Evolutionary conservation across 1,140 invertebrate species (phyloP).

Genomic region (Lepidotrigona ventralis): DNA sequence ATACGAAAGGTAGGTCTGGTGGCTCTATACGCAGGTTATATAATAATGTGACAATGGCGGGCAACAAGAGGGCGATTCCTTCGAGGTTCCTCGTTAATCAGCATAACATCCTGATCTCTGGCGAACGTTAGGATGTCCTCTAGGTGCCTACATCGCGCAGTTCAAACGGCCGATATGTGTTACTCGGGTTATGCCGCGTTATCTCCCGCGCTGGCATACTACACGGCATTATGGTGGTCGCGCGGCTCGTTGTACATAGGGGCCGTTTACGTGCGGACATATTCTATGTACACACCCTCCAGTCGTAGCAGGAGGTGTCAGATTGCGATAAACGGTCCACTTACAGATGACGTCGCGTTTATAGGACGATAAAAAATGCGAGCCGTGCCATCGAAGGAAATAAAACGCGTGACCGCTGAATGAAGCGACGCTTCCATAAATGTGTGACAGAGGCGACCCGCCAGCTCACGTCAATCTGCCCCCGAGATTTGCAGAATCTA

Average conservation of each 20-base stretch:
- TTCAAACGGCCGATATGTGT: slow-evolving; percentile 5
- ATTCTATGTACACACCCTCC: slow-evolving; percentile 23
- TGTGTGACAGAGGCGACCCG: not conserved
- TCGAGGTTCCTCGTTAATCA: slow-evolving; percentile 67
- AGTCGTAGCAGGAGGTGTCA: slow-evolving; percentile 30
- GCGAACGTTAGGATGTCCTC: slow-evolving; percentile 37
- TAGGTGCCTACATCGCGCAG: slow-evolving; percentile 2
- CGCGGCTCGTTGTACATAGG: slow-evolving; percentile 43
- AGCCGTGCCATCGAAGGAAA: not conserved
- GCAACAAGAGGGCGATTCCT: slow-evolving; percentile 17
- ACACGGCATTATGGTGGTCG: slow-evolving; percentile 52
- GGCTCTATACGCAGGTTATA: not conserved
- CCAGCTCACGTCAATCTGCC: too few relatives aligned
- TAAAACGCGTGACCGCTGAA: slow-evolving; percentile 14
- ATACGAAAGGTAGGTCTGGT: not conserved
- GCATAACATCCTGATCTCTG: slow-evolving; percentile 46
- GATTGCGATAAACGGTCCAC: slow-evolving; percentile 44
- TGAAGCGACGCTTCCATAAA: slow-evolving; percentile 13
- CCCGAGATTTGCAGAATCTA: not conserved
- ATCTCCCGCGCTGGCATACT: slow-evolving; percentile 54
- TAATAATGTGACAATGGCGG: slow-evolving; percentile 1
- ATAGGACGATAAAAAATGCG: slow-evolving; percentile 26
- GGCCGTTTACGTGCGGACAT: slow-evolving; percentile 33
- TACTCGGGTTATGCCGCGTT: slow-evolving; percentile 52
- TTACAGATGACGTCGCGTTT: slow-evolving; percentile 34